These are phyloP conservation scores for Muricea muricata DNA, from an alignment of 92 coral and sea anemone genomes.

Conservation along the genomic window DNA sequence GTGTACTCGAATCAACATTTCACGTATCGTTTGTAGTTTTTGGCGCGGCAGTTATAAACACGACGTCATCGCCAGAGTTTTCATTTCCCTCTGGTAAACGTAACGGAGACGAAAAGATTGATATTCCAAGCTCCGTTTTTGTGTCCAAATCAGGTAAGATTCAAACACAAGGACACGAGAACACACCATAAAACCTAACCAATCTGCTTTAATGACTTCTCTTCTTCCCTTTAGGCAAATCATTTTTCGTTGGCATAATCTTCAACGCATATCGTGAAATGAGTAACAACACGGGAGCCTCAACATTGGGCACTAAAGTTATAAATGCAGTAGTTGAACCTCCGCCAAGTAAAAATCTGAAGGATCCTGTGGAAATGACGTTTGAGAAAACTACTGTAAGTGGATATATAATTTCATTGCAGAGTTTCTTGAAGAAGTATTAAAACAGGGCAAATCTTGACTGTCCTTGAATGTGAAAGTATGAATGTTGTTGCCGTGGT, in stretches of 20 bases:
- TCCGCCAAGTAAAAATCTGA: neutral
- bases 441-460: too few relatives aligned
- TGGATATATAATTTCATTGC: too few relatives aligned
- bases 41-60: constrained; percentile 28
- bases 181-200: too few relatives aligned
- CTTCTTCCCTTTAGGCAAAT: neutral
- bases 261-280: constrained; percentile 17
- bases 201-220: too few relatives aligned
- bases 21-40: neutral
- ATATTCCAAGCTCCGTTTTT: constrained; percentile 30
- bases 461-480: too few relatives aligned
- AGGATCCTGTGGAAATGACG: constrained; percentile 24
- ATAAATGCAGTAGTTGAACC: constrained; percentile 4
- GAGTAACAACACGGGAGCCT: constrained; percentile 13
- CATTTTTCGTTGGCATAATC: constrained; percentile 43
- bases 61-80: constrained; percentile 12
- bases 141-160: constrained; percentile 3
- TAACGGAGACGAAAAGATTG: neutral
- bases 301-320: neutral
- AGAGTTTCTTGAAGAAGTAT: too few relatives aligned
- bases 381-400: constrained; percentile 25
- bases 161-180: too few relatives aligned
- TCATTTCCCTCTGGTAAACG: constrained; percentile 10
- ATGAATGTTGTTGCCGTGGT: too few relatives aligned
- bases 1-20: neutral